A percentile compares a stretch with the other conserved stretches of the same genome.
phyloP scores from a whole-genome alignment of 2,113 vertebrate genomes.

The Saimiri boliviensis region DNA sequence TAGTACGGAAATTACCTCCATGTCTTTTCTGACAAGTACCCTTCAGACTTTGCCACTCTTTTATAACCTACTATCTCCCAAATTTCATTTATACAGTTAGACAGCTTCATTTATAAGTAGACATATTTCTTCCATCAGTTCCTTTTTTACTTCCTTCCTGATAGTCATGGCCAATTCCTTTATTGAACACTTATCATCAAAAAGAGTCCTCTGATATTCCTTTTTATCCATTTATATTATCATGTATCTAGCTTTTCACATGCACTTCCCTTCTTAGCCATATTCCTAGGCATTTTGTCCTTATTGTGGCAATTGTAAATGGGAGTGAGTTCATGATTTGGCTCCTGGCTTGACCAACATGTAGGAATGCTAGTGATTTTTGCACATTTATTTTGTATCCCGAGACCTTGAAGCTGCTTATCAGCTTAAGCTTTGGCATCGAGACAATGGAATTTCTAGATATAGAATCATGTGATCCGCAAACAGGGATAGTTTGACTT shows the following conservation, averaged over 20 bases:
- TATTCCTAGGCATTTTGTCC: too few relatives aligned
- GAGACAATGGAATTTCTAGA: too few relatives aligned
- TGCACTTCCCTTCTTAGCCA: too few relatives aligned
- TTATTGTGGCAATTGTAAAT: too few relatives aligned
- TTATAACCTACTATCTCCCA: background rate
- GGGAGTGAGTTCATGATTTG: too few relatives aligned
- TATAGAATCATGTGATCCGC: too few relatives aligned
- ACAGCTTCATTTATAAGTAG: background rate
- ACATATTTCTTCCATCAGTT: background rate
- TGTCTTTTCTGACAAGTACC: background rate
- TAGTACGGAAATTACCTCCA: background rate
- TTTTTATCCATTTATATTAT: background rate
- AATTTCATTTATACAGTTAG: background rate
- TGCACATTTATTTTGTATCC: too few relatives aligned
- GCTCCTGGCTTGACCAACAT: too few relatives aligned
- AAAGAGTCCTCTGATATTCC: background rate
- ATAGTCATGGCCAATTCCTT: background rate
- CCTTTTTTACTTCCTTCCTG: background rate
- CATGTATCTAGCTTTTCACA: background rate
- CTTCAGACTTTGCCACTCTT: background rate
- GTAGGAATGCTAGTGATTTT: too few relatives aligned
- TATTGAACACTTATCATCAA: background rate
- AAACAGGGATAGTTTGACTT: too few relatives aligned
- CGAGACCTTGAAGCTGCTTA: too few relatives aligned
- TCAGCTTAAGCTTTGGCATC: too few relatives aligned